A percentile compares a stretch with the other conserved stretches of the same genome.
These are phyloP conservation scores for Phallusia fumigata DNA, from an alignment of 23 tunicate species.

Conservation along the genomic window DNA sequence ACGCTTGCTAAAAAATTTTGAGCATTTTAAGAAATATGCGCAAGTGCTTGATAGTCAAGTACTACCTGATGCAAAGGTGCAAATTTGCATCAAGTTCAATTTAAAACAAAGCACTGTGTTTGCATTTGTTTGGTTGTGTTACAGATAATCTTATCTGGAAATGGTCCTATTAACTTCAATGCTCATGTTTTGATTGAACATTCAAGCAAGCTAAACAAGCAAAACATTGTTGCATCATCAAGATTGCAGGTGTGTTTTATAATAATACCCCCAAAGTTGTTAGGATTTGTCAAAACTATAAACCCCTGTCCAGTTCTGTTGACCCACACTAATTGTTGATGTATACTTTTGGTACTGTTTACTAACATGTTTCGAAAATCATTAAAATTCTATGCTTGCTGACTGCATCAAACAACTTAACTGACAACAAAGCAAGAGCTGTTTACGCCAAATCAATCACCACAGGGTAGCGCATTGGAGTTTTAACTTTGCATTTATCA, in stretches of 20 bases:
- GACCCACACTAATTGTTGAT: too few relatives aligned
- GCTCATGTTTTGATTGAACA: constrained; percentile 52
- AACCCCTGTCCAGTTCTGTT: too few relatives aligned
- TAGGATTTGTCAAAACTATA: too few relatives aligned
- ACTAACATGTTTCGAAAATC: too few relatives aligned
- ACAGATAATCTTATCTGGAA: constrained; percentile 75
- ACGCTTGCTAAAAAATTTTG: constrained; percentile 28
- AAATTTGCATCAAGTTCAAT: neutral
- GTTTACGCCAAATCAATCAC: too few relatives aligned
- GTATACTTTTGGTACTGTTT: too few relatives aligned
- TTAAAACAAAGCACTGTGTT: neutral
- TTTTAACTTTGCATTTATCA: too few relatives aligned
- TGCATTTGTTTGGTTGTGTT: neutral
- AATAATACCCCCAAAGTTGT: too few relatives aligned
- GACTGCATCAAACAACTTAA: too few relatives aligned
- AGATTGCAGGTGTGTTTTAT: constrained; percentile 59
- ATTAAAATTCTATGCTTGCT: too few relatives aligned
- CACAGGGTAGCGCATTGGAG: too few relatives aligned
- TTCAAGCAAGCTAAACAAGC: constrained; percentile 51
- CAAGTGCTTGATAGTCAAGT: constrained; percentile 42
- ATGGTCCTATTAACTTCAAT: constrained; percentile 73
- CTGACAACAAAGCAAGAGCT: too few relatives aligned
- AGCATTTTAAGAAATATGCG: constrained; percentile 50
- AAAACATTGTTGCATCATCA: constrained; percentile 78
- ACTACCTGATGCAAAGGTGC: constrained; percentile 48